phyloP scores from a whole-genome alignment of 2,888 invertebrate genomes.

The Norana najaformis region DNA sequence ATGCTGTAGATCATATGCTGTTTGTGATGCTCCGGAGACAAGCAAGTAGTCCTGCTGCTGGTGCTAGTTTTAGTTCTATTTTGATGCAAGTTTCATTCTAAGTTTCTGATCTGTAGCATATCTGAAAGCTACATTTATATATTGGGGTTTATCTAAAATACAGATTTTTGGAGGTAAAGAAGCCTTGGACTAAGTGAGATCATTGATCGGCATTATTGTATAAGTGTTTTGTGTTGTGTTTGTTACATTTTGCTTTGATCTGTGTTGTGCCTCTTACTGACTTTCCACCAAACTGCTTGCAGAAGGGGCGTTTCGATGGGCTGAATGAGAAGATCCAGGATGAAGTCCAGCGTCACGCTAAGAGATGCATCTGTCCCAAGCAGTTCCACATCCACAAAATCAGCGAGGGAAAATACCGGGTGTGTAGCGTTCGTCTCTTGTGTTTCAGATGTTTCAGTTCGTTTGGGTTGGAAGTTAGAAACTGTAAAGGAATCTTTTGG shows the following conservation, averaged over 20 bases:
- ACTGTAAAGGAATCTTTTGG: too few relatives aligned
- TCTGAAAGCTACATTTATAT: background rate
- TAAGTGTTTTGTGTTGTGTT: background rate
- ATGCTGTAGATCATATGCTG: background rate
- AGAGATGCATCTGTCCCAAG: conserved; percentile 95
- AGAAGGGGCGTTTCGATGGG: conserved; percentile 22
- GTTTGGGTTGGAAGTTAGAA: background rate
- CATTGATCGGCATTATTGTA: background rate
- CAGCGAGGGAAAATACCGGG: conserved; percentile 98
- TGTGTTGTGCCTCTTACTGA: background rate
- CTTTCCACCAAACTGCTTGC: background rate
- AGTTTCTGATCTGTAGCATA: background rate
- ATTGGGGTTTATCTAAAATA: background rate
- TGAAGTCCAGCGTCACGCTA: conserved; percentile 93
- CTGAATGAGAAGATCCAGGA: conserved; percentile 86
- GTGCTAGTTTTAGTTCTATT: background rate
- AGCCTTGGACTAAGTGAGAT: background rate
- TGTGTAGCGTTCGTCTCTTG: conserved; percentile 66
- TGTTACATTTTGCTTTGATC: background rate
- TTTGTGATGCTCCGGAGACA: background rate
- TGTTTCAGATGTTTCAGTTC: background rate
- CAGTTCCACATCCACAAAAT: conserved; percentile 99
- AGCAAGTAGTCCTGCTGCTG: background rate
- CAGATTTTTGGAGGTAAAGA: background rate
- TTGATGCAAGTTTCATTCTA: background rate